These are phyloP conservation scores for Zonotrichia albicollis DNA, from an alignment of 2,797 vertebrate species.

Conservation along the genomic window DNA sequence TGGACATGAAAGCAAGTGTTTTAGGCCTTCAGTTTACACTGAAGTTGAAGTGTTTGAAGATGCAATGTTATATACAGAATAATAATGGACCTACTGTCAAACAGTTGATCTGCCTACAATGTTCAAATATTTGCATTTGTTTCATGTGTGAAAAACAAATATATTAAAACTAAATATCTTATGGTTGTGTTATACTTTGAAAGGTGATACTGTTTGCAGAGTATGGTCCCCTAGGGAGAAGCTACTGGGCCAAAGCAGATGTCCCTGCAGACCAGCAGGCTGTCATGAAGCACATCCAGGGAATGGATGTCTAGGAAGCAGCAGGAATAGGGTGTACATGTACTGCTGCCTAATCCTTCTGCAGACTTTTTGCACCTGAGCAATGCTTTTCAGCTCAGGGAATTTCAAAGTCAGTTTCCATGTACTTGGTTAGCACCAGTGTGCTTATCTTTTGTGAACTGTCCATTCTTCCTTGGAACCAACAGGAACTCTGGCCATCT, in stretches of 20 bases:
- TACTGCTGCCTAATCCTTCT: neutral
- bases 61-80: neutral
- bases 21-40: neutral
- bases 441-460: neutral
- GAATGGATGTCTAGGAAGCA: neutral
- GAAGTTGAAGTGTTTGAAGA: neutral
- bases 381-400: neutral
- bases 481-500: neutral
- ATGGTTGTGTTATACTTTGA: neutral
- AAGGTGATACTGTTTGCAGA: neutral
- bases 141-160: neutral
- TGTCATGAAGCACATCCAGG: neutral
- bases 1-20: neutral
- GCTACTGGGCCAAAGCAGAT: neutral
- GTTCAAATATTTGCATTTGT: slow-evolving; percentile 36
- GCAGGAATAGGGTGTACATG: neutral
- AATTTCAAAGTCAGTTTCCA: neutral
- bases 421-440: neutral
- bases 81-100: neutral
- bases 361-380: neutral
- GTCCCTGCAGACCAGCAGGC: neutral
- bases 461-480: neutral
- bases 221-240: neutral
- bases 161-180: neutral
- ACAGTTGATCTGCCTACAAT: neutral